Conservation (phyloP, 2,113 vertebrate genomes). For the Antechinus flavipes region DNA sequence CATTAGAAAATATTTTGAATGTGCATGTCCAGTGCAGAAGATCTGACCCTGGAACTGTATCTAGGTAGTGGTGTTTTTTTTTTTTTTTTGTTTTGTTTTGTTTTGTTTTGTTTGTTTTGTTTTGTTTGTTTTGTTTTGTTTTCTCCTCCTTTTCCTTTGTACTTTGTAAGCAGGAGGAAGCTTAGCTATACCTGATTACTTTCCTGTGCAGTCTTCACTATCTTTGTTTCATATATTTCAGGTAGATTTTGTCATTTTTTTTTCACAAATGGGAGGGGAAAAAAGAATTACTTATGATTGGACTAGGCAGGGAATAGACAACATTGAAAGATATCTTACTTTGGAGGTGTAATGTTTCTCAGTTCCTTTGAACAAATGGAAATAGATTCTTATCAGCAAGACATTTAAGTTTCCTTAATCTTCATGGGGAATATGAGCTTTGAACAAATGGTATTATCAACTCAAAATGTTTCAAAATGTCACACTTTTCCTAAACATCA, state of each 20-base stretch:
- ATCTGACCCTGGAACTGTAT: too few species aligned
- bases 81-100: too few species aligned
- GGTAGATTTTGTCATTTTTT: neutral
- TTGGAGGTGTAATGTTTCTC: neutral
- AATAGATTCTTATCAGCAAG: fast-evolving
- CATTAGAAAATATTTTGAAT: neutral
- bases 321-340: neutral
- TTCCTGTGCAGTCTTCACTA: neutral
- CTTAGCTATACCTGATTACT: neutral
- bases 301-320: neutral
- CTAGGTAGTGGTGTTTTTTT: too few species aligned
- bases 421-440: neutral
- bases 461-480: neutral
- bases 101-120: too few species aligned
- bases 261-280: neutral
- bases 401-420: neutral
- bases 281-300: neutral
- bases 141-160: neutral
- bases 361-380: neutral
- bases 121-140: too few species aligned
- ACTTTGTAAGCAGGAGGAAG: neutral
- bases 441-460: neutral
- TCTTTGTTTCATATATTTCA: neutral
- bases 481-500: neutral
- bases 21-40: neutral